Percentiles rank a stretch among this genome's conserved stretches.
Conservation (phyloP, 2,888 invertebrate species). For the Spodoptera picta region DNA sequence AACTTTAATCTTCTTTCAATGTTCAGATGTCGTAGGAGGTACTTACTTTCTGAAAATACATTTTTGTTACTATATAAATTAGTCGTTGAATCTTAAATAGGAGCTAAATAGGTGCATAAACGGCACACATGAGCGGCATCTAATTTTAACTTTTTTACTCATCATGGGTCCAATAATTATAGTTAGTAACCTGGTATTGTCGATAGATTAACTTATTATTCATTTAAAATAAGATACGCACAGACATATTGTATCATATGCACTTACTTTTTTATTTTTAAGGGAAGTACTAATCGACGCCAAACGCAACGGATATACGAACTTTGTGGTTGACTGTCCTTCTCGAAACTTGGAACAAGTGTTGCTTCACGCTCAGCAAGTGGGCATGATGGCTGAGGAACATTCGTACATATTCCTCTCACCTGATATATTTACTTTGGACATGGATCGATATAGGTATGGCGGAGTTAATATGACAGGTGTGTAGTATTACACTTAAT, state of each 20-base stretch:
- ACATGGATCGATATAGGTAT: conserved; percentile 92
- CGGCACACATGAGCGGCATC: too few relatives aligned
- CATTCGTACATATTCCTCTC: conserved; percentile 94
- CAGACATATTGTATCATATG: neutral
- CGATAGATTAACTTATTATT: neutral
- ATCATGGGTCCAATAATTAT: too few relatives aligned
- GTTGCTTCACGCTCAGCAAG: conserved; percentile 92
- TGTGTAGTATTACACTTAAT: conserved; percentile 21
- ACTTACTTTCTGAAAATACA: too few relatives aligned
- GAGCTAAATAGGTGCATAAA: too few relatives aligned
- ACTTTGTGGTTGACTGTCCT: conserved; percentile 93
- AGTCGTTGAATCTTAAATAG: too few relatives aligned
- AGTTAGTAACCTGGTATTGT: too few relatives aligned
- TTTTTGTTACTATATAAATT: too few relatives aligned
- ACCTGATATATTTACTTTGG: conserved; percentile 93
- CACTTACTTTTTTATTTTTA: conserved; percentile 49
- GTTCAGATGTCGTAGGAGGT: too few relatives aligned
- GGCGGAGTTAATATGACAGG: conserved; percentile 96
- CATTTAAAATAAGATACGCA: neutral
- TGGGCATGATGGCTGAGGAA: conserved; percentile 94
- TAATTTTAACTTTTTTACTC: too few relatives aligned
- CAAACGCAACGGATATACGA: conserved; percentile 90
- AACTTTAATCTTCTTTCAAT: too few relatives aligned
- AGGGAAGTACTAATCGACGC: conserved; percentile 92
- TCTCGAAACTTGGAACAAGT: conserved; percentile 82